Evolutionary conservation across 2,888 invertebrate genomes (phyloP).

Genomic region (Heteropelma amictum): DNA sequence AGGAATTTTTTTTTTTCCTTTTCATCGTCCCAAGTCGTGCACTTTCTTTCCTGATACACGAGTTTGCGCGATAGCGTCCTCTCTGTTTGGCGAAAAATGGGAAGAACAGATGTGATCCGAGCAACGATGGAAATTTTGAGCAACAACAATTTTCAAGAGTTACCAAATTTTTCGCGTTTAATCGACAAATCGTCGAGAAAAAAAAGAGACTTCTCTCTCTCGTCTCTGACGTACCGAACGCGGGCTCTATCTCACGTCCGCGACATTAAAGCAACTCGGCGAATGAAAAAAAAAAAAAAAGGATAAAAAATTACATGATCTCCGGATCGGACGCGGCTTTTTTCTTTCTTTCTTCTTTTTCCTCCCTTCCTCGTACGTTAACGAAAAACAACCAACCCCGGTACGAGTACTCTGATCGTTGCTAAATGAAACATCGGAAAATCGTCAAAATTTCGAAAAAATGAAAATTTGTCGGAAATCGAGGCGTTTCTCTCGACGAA

Average conservation of each 20-base stretch:
- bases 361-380: neutral
- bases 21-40: neutral
- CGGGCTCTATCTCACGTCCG: slow-evolving; percentile 27
- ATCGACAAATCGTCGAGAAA: slow-evolving; percentile 5
- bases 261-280: slow-evolving; percentile 8
- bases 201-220: slow-evolving; percentile 27
- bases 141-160: no score
- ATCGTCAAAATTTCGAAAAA: no score
- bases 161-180: no score
- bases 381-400: neutral
- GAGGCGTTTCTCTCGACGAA: no score
- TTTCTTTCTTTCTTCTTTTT: slow-evolving; percentile 38
- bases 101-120: no score
- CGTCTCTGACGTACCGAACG: no score
- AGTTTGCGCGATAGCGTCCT: neutral
- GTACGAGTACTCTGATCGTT: neutral
- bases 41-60: slow-evolving; percentile 31
- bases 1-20: slow-evolving; percentile 15
- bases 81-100: neutral
- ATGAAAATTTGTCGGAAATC: no score
- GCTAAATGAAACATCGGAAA: no score
- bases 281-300: slow-evolving; percentile 3
- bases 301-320: neutral
- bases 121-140: no score
- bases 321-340: slow-evolving; percentile 16